Percentiles rank a stretch among this genome's conserved stretches.
Conservation (phyloP, 2,113 vertebrate genomes). For the Myotis yumanensis region DNA sequence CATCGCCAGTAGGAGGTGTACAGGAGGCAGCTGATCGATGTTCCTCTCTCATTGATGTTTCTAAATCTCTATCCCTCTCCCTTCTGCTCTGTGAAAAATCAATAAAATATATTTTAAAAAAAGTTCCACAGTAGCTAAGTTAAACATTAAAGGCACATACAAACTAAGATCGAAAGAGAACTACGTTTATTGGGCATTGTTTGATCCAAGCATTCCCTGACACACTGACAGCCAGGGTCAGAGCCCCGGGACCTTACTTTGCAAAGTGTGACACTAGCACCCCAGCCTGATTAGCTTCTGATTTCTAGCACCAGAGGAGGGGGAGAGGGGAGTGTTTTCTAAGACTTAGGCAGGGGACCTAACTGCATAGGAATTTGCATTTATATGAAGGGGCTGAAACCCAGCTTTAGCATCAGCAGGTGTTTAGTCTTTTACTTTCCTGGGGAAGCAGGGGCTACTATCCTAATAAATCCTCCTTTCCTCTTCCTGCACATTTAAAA, state of each 20-base stretch:
- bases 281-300: conserved; percentile 66
- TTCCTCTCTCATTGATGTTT: too few species aligned
- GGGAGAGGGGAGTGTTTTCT: conserved; percentile 59
- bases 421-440: conserved; percentile 72
- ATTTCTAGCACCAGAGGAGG: conserved; percentile 25
- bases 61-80: too few species aligned
- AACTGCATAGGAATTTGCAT: conserved; percentile 61
- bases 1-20: too few species aligned
- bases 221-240: conserved; percentile 45
- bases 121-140: conserved; percentile 43
- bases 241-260: conserved; percentile 67
- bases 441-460: conserved; percentile 58
- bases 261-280: conserved; percentile 49
- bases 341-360: conserved; percentile 43
- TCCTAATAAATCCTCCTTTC: conserved; percentile 72
- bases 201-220: conserved; percentile 59
- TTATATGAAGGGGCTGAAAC: conserved; percentile 66
- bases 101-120: too few species aligned
- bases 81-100: too few species aligned
- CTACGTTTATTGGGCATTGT: not conserved
- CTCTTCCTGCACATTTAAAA: conserved; percentile 66
- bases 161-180: conserved; percentile 70
- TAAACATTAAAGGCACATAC: conserved; percentile 28
- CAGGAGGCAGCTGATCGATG: too few species aligned
- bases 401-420: conserved; percentile 64